A percentile compares a stretch with the other conserved stretches of the same genome.
phyloP scores from a whole-genome alignment of 2,888 invertebrate genomes.

The Panzeria rudis region DNA sequence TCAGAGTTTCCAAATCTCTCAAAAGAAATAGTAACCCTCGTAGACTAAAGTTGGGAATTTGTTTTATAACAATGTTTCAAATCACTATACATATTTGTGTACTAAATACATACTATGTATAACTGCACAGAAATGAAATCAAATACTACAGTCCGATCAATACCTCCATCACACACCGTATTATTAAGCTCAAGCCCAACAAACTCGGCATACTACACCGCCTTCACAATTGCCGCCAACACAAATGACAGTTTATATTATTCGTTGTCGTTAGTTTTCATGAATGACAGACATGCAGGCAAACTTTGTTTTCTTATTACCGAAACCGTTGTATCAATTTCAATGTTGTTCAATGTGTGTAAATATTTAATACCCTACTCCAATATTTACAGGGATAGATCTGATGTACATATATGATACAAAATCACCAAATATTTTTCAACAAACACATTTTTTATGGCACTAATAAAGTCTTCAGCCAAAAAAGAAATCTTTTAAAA shows the following conservation, averaged over 20 bases:
- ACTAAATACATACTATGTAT: not conserved
- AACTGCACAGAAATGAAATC: constrained; percentile 20
- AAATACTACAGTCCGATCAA: constrained; percentile 21
- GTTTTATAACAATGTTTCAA: constrained; percentile 46
- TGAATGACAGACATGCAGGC: constrained; percentile 29
- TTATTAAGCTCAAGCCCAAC: constrained; percentile 7
- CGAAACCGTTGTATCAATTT: constrained; percentile 11
- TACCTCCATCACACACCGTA: constrained; percentile 26
- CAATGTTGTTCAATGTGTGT: constrained; percentile 25
- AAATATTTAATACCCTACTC: constrained; percentile 9
- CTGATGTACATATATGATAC: no score
- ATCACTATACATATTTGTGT: constrained; percentile 6
- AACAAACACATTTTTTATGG: no score
- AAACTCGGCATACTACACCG: constrained; percentile 15
- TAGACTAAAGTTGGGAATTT: constrained; percentile 11
- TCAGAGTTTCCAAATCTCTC: not conserved
- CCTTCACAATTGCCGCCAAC: constrained; percentile 29
- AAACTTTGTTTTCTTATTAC: constrained; percentile 7
- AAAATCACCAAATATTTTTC: no score
- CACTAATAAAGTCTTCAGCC: not conserved
- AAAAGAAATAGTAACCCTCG: not conserved
- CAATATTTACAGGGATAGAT: not conserved
- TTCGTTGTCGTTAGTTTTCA: constrained; percentile 34
- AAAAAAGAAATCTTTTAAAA: no score
- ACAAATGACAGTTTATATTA: constrained; percentile 34